Evolutionary conservation across 2,113 vertebrate genomes (phyloP).

Genomic region (Leptosomus discolor): DNA sequence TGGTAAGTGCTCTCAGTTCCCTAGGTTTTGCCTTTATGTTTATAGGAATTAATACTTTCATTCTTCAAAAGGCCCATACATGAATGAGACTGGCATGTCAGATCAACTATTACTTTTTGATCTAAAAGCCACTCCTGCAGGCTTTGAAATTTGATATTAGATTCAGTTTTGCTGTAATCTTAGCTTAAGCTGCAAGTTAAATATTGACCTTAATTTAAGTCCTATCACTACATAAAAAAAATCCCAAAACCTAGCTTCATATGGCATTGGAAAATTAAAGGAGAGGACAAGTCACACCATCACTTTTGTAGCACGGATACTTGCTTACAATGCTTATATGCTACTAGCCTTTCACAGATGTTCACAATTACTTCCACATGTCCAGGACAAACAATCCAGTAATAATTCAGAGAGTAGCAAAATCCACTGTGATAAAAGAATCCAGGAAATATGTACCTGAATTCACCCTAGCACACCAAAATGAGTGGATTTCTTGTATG

Average conservation of each 20-base stretch:
- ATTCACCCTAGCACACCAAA: background rate
- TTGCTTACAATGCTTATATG: background rate
- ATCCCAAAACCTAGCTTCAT: background rate
- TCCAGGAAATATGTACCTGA: background rate
- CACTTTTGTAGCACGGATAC: background rate
- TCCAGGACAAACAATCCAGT: background rate
- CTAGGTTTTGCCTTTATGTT: background rate
- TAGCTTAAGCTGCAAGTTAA: background rate
- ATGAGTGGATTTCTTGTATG: accelerated
- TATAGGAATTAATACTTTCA: background rate
- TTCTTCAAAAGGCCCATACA: background rate
- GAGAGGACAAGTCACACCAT: background rate
- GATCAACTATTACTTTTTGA: background rate
- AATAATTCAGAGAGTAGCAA: background rate
- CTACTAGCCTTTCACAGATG: background rate
- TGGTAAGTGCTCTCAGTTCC: background rate
- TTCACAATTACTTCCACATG: background rate
- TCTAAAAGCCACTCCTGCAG: background rate
- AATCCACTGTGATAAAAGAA: background rate
- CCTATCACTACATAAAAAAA: background rate
- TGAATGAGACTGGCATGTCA: background rate
- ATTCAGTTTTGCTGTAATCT: background rate
- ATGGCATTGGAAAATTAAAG: background rate
- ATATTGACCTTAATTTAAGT: background rate
- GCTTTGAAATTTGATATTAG: background rate